Evolutionary conservation across 2,888 invertebrate species (phyloP).

Genomic region (Pristionchus exspectatus): DNA sequence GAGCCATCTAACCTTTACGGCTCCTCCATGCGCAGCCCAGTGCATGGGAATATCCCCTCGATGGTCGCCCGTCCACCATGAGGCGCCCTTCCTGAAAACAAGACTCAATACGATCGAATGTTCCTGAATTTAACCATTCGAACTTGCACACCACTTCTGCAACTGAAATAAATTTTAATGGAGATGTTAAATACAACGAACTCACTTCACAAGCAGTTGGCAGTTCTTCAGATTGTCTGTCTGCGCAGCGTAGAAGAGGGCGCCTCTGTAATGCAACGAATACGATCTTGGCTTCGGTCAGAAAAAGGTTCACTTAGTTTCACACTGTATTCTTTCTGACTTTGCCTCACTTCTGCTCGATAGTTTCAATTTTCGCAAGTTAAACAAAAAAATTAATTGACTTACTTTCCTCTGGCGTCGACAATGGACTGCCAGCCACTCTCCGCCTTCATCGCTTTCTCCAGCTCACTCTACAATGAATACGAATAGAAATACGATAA

Average conservation of each 20-base stretch:
- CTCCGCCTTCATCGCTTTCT: slow-evolving; percentile 54
- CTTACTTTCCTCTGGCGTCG: slow-evolving; percentile 1
- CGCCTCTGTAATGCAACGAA: slow-evolving; percentile 56
- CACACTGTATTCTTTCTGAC: background rate
- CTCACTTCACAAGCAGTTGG: slow-evolving; percentile 61
- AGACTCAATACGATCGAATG: too few relatives aligned
- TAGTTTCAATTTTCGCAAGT: too few relatives aligned
- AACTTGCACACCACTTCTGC: too few relatives aligned
- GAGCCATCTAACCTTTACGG: slow-evolving; percentile 51
- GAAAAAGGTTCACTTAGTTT: background rate
- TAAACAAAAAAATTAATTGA: background rate
- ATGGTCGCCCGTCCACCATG: slow-evolving; percentile 55
- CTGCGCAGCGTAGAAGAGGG: slow-evolving; percentile 64
- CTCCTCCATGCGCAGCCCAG: slow-evolving; percentile 69
- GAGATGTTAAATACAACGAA: background rate
- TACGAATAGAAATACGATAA: background rate
- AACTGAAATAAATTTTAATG: too few relatives aligned
- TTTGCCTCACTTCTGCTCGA: background rate
- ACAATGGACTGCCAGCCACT: background rate
- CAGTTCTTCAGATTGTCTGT: slow-evolving; percentile 66
- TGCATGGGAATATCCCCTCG: slow-evolving; percentile 69
- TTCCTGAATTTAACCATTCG: too few relatives aligned
- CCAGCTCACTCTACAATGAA: slow-evolving; percentile 59
- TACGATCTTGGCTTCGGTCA: too few relatives aligned
- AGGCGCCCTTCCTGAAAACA: slow-evolving; percentile 45